Conservation (phyloP, 2,797 vertebrate species). For the Aplochiton taeniatus region DNA sequence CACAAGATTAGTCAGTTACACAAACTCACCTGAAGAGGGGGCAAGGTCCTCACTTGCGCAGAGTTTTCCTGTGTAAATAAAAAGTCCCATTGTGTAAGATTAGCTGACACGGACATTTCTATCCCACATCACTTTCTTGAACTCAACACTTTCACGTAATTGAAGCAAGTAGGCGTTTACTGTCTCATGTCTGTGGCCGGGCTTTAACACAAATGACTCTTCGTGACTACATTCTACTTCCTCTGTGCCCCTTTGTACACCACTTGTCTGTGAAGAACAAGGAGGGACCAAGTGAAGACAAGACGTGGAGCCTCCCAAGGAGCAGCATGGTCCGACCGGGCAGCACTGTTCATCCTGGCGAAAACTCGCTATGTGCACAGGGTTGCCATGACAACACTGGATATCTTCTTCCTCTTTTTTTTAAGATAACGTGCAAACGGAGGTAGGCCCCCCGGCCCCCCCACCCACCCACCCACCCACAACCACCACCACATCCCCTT, state of each 20-base stretch:
- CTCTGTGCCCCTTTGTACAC: too few relatives aligned
- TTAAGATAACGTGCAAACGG: conserved; percentile 50
- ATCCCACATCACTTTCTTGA: conserved; percentile 25
- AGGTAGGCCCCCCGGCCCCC: conserved; percentile 14
- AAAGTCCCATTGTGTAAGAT: conserved; percentile 26
- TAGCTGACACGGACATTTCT: conserved; percentile 38
- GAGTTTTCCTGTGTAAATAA: conserved; percentile 61
- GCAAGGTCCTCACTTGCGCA: conserved; percentile 59
- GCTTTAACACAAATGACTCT: too few relatives aligned
- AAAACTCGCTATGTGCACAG: conserved; percentile 44
- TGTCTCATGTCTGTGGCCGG: not conserved
- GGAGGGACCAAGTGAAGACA: too few relatives aligned
- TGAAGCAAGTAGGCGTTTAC: not conserved
- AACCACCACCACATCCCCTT: not conserved
- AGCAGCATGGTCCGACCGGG: conserved; percentile 54
- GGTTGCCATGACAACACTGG: conserved; percentile 73
- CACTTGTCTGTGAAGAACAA: too few relatives aligned
- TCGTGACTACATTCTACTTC: too few relatives aligned
- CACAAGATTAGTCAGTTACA: conserved; percentile 19
- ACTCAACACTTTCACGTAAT: conserved; percentile 9
- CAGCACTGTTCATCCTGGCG: conserved; percentile 59
- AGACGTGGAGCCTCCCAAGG: too few relatives aligned
- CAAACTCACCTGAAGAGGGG: conserved; percentile 74
- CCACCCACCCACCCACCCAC: not conserved
- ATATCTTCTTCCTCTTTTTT: conserved; percentile 53